Evolutionary conservation across 2,113 vertebrate genomes (phyloP).

Genomic region (Ailuropoda melanoleuca): DNA sequence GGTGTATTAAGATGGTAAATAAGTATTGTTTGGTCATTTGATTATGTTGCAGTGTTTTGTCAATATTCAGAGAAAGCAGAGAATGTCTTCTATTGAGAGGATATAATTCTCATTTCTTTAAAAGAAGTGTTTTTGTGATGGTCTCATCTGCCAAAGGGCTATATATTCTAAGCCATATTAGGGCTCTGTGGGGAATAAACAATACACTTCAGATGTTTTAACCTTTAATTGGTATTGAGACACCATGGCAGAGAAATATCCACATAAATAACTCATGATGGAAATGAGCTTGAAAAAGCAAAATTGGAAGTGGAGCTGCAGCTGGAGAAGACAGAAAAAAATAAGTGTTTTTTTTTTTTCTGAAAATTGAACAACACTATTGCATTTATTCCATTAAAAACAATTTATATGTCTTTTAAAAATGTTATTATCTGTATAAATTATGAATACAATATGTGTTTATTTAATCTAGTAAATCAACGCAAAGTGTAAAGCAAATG

Average conservation of each 20-base stretch:
- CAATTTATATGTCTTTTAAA: background rate
- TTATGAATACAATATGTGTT: background rate
- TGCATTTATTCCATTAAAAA: background rate
- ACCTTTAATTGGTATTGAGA: background rate
- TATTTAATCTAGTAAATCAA: background rate
- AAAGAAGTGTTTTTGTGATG: background rate
- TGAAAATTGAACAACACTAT: background rate
- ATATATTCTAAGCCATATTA: background rate
- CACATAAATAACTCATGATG: background rate
- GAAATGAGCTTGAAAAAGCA: background rate
- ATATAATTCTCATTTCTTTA: background rate
- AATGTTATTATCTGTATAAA: background rate
- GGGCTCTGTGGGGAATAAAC: background rate
- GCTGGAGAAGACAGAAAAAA: background rate
- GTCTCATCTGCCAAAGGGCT: background rate
- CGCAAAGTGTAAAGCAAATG: background rate
- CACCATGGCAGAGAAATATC: background rate
- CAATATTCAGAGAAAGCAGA: constrained; percentile 21
- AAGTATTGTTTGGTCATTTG: background rate
- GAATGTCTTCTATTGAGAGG: background rate
- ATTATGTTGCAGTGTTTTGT: background rate
- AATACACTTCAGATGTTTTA: constrained; percentile 9
- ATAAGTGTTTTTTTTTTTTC: background rate
- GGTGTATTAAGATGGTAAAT: constrained; percentile 35
- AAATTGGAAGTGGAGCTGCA: background rate